Evolutionary conservation across 2,888 invertebrate species (phyloP).

Genomic region (Horisme vitalbata): DNA sequence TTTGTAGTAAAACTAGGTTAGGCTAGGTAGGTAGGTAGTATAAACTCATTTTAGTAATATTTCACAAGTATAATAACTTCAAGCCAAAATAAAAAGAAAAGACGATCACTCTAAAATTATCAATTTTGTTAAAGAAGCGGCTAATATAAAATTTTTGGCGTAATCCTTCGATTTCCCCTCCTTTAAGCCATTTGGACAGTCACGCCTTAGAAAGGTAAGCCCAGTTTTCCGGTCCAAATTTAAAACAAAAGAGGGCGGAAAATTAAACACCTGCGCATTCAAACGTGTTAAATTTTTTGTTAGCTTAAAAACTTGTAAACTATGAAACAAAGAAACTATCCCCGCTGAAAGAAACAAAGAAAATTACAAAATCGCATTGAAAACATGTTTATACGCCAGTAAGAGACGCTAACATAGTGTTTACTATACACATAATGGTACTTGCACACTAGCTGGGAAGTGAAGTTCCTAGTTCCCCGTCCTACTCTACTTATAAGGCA

Average conservation of each 20-base stretch:
- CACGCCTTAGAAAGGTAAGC: constrained; percentile 28
- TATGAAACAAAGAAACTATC: too few species aligned
- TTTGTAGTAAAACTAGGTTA: too few species aligned
- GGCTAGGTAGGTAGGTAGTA: too few species aligned
- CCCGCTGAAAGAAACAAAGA: too few species aligned
- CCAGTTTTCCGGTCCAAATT: constrained; percentile 21
- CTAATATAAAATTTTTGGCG: neutral
- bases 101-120: too few species aligned
- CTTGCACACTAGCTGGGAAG: constrained; percentile 28
- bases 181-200: constrained; percentile 25
- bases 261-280: constrained; percentile 28
- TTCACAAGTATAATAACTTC: too few species aligned
- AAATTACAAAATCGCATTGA: neutral
- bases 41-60: too few species aligned
- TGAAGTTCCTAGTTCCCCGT: constrained; percentile 41
- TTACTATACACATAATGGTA: constrained; percentile 17
- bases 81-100: too few species aligned
- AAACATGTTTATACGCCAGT: neutral
- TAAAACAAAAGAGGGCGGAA: constrained; percentile 30
- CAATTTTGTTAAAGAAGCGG: neutral
- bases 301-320: too few species aligned
- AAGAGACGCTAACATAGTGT: constrained; percentile 10
- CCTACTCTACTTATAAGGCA: constrained; percentile 49
- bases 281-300: too few species aligned
- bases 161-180: constrained; percentile 18